phyloP scores from a whole-genome alignment of 2,113 vertebrate species.

The Carettochelys insculpta region DNA sequence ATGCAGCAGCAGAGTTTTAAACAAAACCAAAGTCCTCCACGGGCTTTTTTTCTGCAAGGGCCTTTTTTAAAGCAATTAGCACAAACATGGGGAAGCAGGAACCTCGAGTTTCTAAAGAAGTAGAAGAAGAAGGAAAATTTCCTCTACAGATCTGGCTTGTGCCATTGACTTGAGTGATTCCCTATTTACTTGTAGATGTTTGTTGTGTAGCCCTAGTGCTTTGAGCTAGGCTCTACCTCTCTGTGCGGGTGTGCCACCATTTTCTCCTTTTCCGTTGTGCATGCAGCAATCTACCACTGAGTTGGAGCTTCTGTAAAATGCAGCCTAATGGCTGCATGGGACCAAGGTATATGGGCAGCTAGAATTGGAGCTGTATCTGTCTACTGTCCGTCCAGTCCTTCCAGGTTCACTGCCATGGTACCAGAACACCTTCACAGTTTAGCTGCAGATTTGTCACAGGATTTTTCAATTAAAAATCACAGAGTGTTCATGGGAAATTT shows the following conservation, averaged over 20 bases:
- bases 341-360: rapidly evolving
- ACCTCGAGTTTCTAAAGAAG: not conserved
- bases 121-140: not conserved
- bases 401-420: not conserved
- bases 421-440: not conserved
- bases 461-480: not conserved
- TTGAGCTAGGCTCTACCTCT: not conserved
- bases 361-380: not conserved
- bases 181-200: not conserved
- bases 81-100: not conserved
- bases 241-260: not conserved
- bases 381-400: not conserved
- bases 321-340: not conserved
- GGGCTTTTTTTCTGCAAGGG: not conserved
- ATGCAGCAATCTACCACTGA: not conserved
- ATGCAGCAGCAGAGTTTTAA: conserved; percentile 37
- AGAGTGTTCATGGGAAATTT: not conserved
- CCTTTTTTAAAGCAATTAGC: conserved; percentile 14
- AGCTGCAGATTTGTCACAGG: not conserved
- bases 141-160: not conserved
- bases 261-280: not conserved
- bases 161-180: not conserved
- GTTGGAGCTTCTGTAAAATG: not conserved
- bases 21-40: conserved; percentile 24
- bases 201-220: not conserved